Conservation (phyloP, 2,888 invertebrate genomes). For the Andrena hattorfiana region DNA sequence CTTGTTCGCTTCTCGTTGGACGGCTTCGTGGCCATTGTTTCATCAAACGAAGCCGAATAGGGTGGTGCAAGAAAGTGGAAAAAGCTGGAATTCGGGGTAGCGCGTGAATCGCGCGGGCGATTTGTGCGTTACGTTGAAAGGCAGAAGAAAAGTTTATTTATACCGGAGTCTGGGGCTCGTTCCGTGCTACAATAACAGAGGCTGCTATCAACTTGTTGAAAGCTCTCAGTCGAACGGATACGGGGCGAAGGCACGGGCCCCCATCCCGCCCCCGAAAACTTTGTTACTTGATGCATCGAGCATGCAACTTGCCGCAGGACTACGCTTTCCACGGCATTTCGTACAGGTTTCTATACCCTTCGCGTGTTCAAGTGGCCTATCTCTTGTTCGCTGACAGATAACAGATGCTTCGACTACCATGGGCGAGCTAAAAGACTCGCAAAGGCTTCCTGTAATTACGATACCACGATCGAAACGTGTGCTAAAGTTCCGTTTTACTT, state of each 20-base stretch:
- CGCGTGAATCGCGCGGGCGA: conserved; percentile 29
- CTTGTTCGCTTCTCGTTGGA: no score
- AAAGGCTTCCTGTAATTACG: neutral
- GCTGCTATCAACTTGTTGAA: conserved; percentile 48
- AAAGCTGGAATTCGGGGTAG: neutral
- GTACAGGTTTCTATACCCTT: conserved; percentile 25
- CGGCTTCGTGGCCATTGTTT: neutral
- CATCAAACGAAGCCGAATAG: neutral
- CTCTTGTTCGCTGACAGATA: neutral
- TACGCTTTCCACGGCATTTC: conserved; percentile 10
- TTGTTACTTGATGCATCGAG: conserved; percentile 47
- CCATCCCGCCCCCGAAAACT: conserved; percentile 45
- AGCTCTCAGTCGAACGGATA: conserved; percentile 42
- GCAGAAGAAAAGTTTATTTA: conserved; percentile 30
- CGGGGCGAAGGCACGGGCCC: conserved; percentile 37
- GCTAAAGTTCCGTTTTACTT: neutral
- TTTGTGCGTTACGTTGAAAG: conserved; percentile 30
- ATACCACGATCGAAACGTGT: neutral
- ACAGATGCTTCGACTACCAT: neutral
- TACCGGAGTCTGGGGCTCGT: neutral
- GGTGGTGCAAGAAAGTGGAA: neutral
- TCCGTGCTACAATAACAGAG: conserved; percentile 6
- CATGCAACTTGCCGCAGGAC: conserved; percentile 47
- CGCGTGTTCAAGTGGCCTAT: conserved; percentile 8
- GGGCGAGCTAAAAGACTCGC: neutral